Conservation (phyloP, 2,113 vertebrate species). For the Pyrgilauda ruficollis region DNA sequence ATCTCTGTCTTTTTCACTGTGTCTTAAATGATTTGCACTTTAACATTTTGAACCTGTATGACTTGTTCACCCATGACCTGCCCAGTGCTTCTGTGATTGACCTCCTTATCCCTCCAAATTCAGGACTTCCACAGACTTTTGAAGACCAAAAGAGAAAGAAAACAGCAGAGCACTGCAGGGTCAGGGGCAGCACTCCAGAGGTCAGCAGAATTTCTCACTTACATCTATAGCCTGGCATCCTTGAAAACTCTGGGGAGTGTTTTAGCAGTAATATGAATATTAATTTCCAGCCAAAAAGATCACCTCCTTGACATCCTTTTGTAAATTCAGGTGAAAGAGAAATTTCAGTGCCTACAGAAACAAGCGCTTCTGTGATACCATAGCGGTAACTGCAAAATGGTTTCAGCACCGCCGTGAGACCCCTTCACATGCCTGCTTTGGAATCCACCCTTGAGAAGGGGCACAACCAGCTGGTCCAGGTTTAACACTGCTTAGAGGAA, state of each 20-base stretch:
- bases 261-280: not conserved
- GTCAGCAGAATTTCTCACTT: not conserved
- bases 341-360: not conserved
- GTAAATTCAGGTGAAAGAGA: not conserved
- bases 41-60: not conserved
- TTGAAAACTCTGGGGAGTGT: not conserved
- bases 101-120: not conserved
- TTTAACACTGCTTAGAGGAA: not conserved
- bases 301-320: not conserved
- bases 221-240: not conserved
- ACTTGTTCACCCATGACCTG: not conserved
- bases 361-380: not conserved
- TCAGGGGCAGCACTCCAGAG: fast-evolving
- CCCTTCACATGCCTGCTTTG: not conserved
- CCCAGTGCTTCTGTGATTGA: not conserved
- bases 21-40: not conserved
- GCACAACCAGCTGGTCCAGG: not conserved
- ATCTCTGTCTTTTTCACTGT: not conserved
- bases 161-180: not conserved
- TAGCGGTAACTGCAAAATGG: not conserved
- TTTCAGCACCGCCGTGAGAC: not conserved
- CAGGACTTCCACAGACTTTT: not conserved
- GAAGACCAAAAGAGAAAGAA: not conserved
- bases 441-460: not conserved
- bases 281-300: not conserved